A percentile compares a stretch with the other conserved stretches of the same genome.
These are phyloP conservation scores for Ooceraea biroi DNA, from an alignment of 1,140 invertebrate species.

Conservation along the genomic window DNA sequence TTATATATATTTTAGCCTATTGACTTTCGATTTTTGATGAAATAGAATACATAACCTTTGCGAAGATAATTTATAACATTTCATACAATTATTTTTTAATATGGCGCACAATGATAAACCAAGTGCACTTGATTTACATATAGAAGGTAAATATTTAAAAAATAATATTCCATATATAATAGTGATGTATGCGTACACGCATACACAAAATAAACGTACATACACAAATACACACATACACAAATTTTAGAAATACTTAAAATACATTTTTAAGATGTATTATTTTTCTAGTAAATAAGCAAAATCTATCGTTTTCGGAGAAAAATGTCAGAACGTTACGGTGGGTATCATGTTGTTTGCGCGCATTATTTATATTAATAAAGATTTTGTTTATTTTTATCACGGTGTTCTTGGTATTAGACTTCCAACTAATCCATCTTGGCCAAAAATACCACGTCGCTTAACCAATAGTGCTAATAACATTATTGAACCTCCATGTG, in stretches of 20 bases:
- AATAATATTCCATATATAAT: not conserved
- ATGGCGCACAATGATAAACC: slow-evolving; percentile 75
- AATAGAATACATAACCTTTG: slow-evolving; percentile 19
- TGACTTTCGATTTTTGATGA: slow-evolving; percentile 37
- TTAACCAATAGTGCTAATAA: slow-evolving; percentile 71
- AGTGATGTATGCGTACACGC: no score
- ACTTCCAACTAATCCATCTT: slow-evolving; percentile 81
- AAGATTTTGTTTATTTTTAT: slow-evolving; percentile 32
- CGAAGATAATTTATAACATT: slow-evolving; percentile 33
- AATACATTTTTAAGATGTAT: slow-evolving; percentile 22
- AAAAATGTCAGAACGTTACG: slow-evolving; percentile 76
- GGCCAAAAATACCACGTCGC: slow-evolving; percentile 84
- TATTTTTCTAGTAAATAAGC: slow-evolving; percentile 75
- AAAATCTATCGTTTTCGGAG: slow-evolving; percentile 77
- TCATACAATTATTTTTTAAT: slow-evolving; percentile 27
- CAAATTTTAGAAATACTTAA: no score
- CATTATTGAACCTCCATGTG: slow-evolving; percentile 77
- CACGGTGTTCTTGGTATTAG: slow-evolving; percentile 66
- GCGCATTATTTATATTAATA: slow-evolving; percentile 18
- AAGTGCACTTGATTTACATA: slow-evolving; percentile 70
- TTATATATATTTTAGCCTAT: slow-evolving; percentile 59
- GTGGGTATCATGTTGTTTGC: slow-evolving; percentile 65
- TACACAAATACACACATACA: no score
- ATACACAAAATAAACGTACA: no score
- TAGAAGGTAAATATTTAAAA: slow-evolving; percentile 71